A percentile compares a stretch with the other conserved stretches of the same genome.
These are phyloP conservation scores for Toxostoma redivivum DNA, from an alignment of 2,113 vertebrate species.

Conservation along the genomic window DNA sequence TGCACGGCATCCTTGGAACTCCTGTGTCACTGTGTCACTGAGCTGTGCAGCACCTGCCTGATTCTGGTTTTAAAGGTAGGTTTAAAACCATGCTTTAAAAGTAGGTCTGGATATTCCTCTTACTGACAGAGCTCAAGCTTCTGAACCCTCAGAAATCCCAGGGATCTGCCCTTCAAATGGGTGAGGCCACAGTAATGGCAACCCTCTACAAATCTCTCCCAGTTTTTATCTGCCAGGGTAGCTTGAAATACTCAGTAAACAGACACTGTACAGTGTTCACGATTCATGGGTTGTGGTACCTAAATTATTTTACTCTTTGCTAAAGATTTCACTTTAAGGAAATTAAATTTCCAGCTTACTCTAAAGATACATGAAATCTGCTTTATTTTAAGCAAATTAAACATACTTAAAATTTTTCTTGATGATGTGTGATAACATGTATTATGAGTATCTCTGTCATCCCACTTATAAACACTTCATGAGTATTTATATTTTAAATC, in stretches of 20 bases:
- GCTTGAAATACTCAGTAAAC: neutral
- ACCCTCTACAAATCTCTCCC: neutral
- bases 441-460: neutral
- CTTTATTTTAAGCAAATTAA: neutral
- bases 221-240: neutral
- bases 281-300: neutral
- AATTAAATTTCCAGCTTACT: neutral
- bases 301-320: neutral
- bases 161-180: neutral
- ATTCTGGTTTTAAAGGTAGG: neutral
- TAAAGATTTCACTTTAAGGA: neutral
- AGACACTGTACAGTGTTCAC: neutral
- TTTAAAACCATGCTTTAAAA: neutral
- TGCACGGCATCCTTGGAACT: rapidly evolving
- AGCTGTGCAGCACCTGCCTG: neutral
- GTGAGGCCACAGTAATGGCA: neutral
- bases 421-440: neutral
- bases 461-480: neutral
- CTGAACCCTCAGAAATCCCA: neutral
- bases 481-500: neutral
- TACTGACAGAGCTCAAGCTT: neutral
- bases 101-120: neutral
- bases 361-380: neutral
- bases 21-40: neutral
- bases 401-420: neutral